A percentile compares a stretch with the other conserved stretches of the same genome.
Conservation (phyloP, 2,113 vertebrate species). For the Regulus satrapa region DNA sequence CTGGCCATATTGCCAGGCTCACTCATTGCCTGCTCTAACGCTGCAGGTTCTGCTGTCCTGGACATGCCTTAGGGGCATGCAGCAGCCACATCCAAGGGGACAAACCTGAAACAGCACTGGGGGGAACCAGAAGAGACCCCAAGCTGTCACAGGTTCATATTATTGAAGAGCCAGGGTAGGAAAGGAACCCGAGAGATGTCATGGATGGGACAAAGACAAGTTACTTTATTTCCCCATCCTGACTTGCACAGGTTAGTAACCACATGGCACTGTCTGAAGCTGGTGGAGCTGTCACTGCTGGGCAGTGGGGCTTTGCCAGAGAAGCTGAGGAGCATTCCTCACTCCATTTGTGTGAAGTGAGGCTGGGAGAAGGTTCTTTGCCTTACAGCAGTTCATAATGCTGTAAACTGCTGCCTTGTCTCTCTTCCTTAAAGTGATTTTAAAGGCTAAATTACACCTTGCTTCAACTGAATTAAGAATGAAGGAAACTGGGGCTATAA, state of each 20-base stretch:
- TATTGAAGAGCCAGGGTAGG: background rate
- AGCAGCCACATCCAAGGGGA: background rate
- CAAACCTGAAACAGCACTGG: background rate
- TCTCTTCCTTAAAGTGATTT: background rate
- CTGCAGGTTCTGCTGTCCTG: background rate
- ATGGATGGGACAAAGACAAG: background rate
- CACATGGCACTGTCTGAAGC: accelerated
- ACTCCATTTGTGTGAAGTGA: background rate
- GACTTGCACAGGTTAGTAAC: background rate
- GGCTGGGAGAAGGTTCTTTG: background rate
- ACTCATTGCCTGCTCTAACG: accelerated
- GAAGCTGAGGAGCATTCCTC: background rate
- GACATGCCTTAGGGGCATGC: background rate
- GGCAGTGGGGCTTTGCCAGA: background rate
- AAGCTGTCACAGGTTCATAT: background rate
- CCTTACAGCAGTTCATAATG: background rate
- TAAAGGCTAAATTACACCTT: background rate
- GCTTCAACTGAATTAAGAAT: background rate
- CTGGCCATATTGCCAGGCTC: background rate
- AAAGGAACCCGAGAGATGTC: background rate
- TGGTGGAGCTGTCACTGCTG: background rate
- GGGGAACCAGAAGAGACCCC: background rate
- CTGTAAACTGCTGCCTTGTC: background rate
- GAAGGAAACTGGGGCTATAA: background rate
- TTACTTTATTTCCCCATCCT: background rate